Conservation (phyloP, 92 coral and sea anemone genomes). For the Porites cylindrica region DNA sequence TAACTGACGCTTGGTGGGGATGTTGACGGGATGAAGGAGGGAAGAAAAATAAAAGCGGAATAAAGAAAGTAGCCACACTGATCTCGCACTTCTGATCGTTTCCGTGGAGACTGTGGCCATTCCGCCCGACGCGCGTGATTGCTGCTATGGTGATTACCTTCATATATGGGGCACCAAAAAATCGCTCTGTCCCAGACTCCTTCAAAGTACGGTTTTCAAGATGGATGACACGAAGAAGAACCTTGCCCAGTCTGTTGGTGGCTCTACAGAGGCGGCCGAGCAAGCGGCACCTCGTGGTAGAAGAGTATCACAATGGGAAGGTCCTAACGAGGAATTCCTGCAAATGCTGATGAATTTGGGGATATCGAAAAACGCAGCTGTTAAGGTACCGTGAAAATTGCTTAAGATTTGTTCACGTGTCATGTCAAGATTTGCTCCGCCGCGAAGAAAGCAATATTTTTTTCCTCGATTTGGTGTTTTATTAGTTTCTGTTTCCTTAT, state of each 20-base stretch:
- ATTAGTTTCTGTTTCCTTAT: background rate
- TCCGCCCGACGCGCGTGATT: background rate
- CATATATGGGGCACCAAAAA: background rate
- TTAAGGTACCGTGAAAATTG: slow-evolving; percentile 52
- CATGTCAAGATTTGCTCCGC: background rate
- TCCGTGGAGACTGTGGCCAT: background rate
- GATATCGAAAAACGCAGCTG: slow-evolving; percentile 83
- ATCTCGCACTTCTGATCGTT: too few species aligned
- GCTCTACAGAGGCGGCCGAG: slow-evolving; percentile 18
- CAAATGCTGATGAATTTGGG: slow-evolving; percentile 75
- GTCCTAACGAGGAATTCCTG: slow-evolving; percentile 82
- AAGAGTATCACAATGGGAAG: slow-evolving; percentile 43
- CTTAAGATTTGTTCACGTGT: slow-evolving; percentile 18
- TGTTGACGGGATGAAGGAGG: too few species aligned
- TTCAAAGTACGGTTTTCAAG: background rate
- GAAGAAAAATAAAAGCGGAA: too few species aligned
- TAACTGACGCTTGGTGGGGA: too few species aligned
- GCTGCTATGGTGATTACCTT: too few species aligned
- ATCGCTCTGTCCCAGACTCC: background rate
- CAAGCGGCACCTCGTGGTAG: slow-evolving; percentile 16
- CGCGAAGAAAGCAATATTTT: background rate
- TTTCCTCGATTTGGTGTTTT: background rate
- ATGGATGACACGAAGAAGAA: slow-evolving; percentile 34
- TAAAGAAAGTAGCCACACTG: too few species aligned
- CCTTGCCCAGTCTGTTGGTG: slow-evolving; percentile 12